phyloP scores from a whole-genome alignment of 1,140 invertebrate species.

The Cyphomyrmex costatus region DNA sequence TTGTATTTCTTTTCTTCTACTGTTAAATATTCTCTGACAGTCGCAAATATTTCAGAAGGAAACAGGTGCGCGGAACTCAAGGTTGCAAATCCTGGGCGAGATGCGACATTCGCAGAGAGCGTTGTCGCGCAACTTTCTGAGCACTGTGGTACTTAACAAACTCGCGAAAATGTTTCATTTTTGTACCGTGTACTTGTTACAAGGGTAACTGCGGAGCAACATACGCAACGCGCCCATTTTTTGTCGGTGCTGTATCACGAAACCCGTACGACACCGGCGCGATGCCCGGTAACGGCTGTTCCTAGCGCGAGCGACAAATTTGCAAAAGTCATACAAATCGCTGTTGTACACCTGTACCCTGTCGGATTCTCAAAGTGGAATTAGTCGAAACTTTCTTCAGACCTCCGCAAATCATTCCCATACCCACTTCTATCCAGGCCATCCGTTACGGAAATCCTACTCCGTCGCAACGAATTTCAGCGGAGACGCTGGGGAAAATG shows the following conservation, averaged over 20 bases:
- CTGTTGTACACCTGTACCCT: conserved; percentile 21
- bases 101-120: conserved; percentile 11
- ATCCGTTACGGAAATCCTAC: conserved; percentile 27
- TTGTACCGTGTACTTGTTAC: conserved; percentile 15
- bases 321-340: conserved; percentile 39
- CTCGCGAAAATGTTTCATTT: conserved; percentile 55
- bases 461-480: conserved; percentile 17
- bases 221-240: neutral
- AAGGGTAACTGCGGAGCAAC: neutral
- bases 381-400: conserved; percentile 49
- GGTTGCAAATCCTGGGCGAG: conserved; percentile 27
- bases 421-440: neutral
- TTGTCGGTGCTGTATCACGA: neutral
- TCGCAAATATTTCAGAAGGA: conserved; percentile 41
- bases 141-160: conserved; percentile 17
- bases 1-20: neutral
- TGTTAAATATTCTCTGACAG: conserved; percentile 27
- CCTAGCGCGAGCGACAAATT: conserved; percentile 11
- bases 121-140: conserved; percentile 31
- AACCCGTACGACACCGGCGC: conserved; percentile 21
- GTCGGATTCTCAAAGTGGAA: conserved; percentile 27
- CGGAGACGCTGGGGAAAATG: neutral
- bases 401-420: conserved; percentile 35
- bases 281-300: neutral
- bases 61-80: conserved; percentile 44